Conservation (phyloP, 2,888 invertebrate species). For the Microctonus aethiopoides region DNA sequence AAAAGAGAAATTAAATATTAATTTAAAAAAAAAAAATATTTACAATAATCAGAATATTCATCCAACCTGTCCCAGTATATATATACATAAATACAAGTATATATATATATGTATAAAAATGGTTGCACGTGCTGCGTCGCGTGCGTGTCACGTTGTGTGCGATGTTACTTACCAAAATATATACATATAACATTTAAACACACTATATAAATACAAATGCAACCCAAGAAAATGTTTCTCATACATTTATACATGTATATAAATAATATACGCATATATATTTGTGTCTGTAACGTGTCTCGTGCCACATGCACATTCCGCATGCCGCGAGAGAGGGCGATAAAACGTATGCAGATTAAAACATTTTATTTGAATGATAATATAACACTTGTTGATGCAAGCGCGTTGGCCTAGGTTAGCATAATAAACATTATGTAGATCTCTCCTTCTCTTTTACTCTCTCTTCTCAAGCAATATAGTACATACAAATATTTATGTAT, state of each 20-base stretch:
- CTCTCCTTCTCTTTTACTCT: constrained; percentile 39
- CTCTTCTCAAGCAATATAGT: constrained; percentile 21
- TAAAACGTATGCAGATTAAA: constrained; percentile 68
- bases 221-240: constrained; percentile 30
- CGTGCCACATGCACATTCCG: constrained; percentile 61
- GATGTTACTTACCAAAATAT: constrained; percentile 5
- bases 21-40: not conserved
- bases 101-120: not conserved
- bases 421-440: constrained; percentile 67
- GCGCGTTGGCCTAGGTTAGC: constrained; percentile 67
- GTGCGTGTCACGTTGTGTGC: constrained; percentile 33
- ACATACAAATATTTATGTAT: constrained; percentile 17
- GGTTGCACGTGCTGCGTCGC: constrained; percentile 23
- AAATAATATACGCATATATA: not conserved
- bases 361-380: constrained; percentile 68
- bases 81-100: not conserved
- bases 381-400: constrained; percentile 67
- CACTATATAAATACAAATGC: constrained; percentile 18
- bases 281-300: constrained; percentile 56
- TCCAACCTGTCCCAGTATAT: not conserved
- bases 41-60: not conserved
- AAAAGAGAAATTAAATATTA: not conserved
- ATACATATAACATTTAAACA: constrained; percentile 10
- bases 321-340: constrained; percentile 63
- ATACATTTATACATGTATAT: not conserved